Base-by-base conservation (phyloP, 1,140 invertebrate species). In the Drosophila takahashii region DNA sequence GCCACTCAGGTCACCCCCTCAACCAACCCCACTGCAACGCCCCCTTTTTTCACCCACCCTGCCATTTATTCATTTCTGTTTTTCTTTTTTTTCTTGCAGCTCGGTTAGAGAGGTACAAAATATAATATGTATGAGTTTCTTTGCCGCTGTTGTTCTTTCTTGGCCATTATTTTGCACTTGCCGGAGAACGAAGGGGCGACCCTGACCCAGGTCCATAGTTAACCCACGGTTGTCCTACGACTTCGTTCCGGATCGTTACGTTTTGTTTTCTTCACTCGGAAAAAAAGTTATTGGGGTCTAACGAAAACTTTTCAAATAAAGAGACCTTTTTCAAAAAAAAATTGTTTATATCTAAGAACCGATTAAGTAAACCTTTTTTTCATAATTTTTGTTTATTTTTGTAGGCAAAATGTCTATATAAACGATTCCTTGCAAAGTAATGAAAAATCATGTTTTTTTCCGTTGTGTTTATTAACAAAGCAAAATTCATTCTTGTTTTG, bases 161-260 rank as follows among this genome's bases (percentile, higher is more conserved):
- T 56, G 76, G 74, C 83, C 69, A 87, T 85, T 85, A 85, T 85
- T 86, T 86, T 86, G 65, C 75, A 81, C 77, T 85, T 75, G 75
- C 79, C 45, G 42, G 22, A 59, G 42, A 37, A 79, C 62, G 48
- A 51, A 73, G 41, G 59, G 64, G 32, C 79, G 83, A 86, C 83
- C 84, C 83, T 86, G 83, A 86, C 83, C 83, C 79, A 72, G 57
- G 32, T 53, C 54, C 72, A 42, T 42, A 41, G 50, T 70, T 71
- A 71, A 70, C 64, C 50, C 42, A 70, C 32, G 27, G 41, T 39
- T 37, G 41, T 11, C 3, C 64, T n/a, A 39, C 39, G 42, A n/a
- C 22, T 45, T 69, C 41, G 41, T 69, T 70, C 27, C 37, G 65
- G n/a, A 37, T 37, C 16, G 29, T 16, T 79, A 71, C 54, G 42